Conservation (phyloP, 2,888 invertebrate genomes). For the Trichogramma evanescens region DNA sequence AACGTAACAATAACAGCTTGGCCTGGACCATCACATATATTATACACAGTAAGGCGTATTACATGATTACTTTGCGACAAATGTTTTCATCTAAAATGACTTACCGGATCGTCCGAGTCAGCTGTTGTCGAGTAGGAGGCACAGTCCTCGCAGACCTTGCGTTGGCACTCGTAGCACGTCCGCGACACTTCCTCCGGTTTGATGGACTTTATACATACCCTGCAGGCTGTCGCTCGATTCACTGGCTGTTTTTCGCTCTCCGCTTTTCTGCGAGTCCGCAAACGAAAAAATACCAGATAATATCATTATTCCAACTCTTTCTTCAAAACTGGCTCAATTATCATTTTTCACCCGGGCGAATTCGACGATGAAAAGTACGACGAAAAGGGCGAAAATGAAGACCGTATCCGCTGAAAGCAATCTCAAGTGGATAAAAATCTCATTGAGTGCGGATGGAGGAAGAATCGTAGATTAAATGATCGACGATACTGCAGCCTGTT, state of each 20-base stretch:
- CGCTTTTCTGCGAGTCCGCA: conserved; percentile 40
- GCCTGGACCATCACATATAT: too few relatives aligned
- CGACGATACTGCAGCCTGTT: too few relatives aligned
- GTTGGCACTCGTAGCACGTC: conserved; percentile 83
- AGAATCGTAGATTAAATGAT: too few relatives aligned
- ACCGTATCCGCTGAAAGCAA: not conserved
- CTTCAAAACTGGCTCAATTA: too few relatives aligned
- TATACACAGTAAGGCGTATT: too few relatives aligned
- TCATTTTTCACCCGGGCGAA: too few relatives aligned
- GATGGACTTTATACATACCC: conserved; percentile 81
- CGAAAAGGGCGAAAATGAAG: not conserved
- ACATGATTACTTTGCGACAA: not conserved
- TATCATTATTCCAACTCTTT: too few relatives aligned
- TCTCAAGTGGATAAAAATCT: not conserved
- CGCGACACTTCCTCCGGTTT: conserved; percentile 83
- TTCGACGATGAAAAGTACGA: too few relatives aligned
- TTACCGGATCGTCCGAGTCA: conserved; percentile 75
- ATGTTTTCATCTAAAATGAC: conserved; percentile 26
- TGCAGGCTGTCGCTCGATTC: conserved; percentile 69
- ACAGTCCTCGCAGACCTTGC: conserved; percentile 87
- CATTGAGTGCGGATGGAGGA: not conserved
- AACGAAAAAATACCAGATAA: not conserved
- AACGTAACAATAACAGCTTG: too few relatives aligned
- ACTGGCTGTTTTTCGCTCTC: conserved; percentile 65
- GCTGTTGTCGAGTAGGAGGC: conserved; percentile 83